A percentile compares a stretch with the other conserved stretches of the same genome.
These are phyloP conservation scores for Meleagris gallopavo DNA, from an alignment of 2,113 vertebrate species.

Conservation along the genomic window DNA sequence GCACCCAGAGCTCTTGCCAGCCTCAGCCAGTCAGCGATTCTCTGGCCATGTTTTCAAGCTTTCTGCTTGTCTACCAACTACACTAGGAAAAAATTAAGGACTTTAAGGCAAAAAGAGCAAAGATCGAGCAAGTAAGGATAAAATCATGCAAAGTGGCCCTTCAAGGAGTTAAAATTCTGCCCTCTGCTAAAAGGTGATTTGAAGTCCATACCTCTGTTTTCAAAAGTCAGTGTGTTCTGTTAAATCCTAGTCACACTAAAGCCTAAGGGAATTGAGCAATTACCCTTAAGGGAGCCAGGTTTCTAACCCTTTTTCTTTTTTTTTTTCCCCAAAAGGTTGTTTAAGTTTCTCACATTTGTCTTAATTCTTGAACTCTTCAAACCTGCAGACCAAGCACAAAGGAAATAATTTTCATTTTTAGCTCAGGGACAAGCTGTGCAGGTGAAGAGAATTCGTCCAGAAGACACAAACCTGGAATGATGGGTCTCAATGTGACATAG, in stretches of 20 bases:
- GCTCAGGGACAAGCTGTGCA: background rate
- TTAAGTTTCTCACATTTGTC: background rate
- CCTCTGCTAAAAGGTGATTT: background rate
- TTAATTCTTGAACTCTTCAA: background rate
- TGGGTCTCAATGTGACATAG: accelerated
- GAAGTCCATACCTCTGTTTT: background rate
- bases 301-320: background rate
- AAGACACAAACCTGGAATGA: background rate
- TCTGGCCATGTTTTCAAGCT: background rate
- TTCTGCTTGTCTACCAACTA: background rate
- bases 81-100: background rate
- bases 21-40: background rate
- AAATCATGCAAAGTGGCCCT: background rate
- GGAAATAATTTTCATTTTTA: background rate
- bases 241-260: background rate
- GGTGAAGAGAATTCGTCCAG: background rate
- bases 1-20: background rate
- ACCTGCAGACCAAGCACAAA: background rate
- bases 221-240: background rate
- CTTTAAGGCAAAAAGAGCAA: background rate
- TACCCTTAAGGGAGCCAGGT: background rate
- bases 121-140: background rate
- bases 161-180: background rate
- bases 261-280: background rate
- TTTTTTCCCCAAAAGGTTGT: background rate